Evolutionary conservation across 2,888 invertebrate genomes (phyloP), one percentile per base, ranked within the genome.

Genomic region (Xestia ashworthii): DNA sequence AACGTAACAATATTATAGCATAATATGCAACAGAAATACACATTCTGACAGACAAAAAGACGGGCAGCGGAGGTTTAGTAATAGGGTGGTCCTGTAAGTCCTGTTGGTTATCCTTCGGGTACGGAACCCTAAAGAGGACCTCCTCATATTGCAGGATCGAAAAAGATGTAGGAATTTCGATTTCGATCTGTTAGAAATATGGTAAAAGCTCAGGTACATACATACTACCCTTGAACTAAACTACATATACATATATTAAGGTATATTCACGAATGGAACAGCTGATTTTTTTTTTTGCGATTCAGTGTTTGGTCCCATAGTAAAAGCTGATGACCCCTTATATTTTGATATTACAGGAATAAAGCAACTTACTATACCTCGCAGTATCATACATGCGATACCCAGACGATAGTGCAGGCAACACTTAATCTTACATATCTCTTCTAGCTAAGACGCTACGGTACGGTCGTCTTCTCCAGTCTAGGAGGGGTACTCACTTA

Each of bases 341-440:
- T 25, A 14, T 25, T 16, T 16, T 58, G 25, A 55, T 41, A 12
- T 12, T 8, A 5, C 12, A 16, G 68, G 16, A 38, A 38, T 69
- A 11, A n/a, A n/a, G n/a, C 53, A 9, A 50, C 32, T 53, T 53
- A 25, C 22, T 50, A 38, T 48, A 50, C 25, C 14, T 50, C 14
- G 4, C 50, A 38, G 68, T 50, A 22, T 50, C 22, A 32, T 19
- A 9, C 1, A 62, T 38, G 19, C 1, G 14, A 55, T 50, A 79
- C 48, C 32, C 53, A 74, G 25, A 69, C 41, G 55, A 81, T 58
- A 65, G 44, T 25, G 58, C 81, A 65, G 16, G 38, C 19, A 50
- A 46, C 48, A 50, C 44, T 71, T 62, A 71, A 77, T 77, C 38
- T 50, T 55, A 69, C 22, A 69, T 58, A 71, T 60, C 74, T 62